These are phyloP conservation scores for Drosophila nigromelanica DNA, from an alignment of 1,140 invertebrate species.

Conservation along the genomic window DNA sequence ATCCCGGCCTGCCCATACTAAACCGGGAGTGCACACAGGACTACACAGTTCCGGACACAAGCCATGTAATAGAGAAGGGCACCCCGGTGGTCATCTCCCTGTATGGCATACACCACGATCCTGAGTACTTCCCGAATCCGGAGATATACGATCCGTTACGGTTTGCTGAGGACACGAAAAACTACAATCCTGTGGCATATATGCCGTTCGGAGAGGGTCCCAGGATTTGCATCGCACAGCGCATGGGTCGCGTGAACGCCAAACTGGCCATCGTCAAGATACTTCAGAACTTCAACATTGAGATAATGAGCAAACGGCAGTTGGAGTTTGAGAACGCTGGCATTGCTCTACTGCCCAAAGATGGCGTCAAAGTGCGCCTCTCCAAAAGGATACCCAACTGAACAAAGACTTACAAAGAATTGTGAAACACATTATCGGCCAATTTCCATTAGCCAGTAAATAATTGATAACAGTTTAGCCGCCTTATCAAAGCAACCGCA, in stretches of 20 bases:
- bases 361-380: slow-evolving; percentile 61
- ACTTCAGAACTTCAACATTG: slow-evolving; percentile 63
- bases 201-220: slow-evolving; percentile 89
- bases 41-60: slow-evolving; percentile 81
- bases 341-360: slow-evolving; percentile 59
- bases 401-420: slow-evolving; percentile 10
- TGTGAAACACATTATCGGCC: slow-evolving; percentile 11
- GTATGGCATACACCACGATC: slow-evolving; percentile 84
- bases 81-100: slow-evolving; percentile 84
- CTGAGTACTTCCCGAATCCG: slow-evolving; percentile 87
- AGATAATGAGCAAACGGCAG: slow-evolving; percentile 55
- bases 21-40: slow-evolving; percentile 83
- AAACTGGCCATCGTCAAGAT: slow-evolving; percentile 68
- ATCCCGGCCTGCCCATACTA: slow-evolving; percentile 86
- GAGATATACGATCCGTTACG: slow-evolving; percentile 88
- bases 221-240: slow-evolving; percentile 84
- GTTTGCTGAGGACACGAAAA: slow-evolving; percentile 85
- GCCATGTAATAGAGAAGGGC: slow-evolving; percentile 84
- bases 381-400: slow-evolving; percentile 50
- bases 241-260: slow-evolving; percentile 63
- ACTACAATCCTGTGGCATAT: slow-evolving; percentile 83
- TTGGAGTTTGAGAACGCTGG: slow-evolving; percentile 51
- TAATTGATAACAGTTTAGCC: slow-evolving; percentile 16
- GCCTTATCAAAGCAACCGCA: too few species aligned
- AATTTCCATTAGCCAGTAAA: slow-evolving; percentile 6